These are phyloP conservation scores for Porites divaricata DNA, from an alignment of 92 coral and sea anemone species.

Conservation along the genomic window DNA sequence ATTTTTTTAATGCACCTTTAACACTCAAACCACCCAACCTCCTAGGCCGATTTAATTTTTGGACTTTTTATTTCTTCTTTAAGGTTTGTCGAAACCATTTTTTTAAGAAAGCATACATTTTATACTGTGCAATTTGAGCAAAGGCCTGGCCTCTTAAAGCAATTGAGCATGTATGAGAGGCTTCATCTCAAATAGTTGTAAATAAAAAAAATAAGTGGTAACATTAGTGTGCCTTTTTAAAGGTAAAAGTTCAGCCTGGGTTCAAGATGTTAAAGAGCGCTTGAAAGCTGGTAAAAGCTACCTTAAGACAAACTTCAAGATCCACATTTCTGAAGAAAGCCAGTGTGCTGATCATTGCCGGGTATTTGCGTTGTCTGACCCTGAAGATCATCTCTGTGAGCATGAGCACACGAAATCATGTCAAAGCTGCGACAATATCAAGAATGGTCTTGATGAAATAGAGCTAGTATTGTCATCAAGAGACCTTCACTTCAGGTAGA, in stretches of 20 bases:
- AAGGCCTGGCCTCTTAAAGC: too few relatives aligned
- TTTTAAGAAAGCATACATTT: too few relatives aligned
- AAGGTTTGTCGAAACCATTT: too few relatives aligned
- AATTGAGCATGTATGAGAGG: too few relatives aligned
- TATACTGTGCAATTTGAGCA: too few relatives aligned
- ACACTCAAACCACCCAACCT: too few relatives aligned
- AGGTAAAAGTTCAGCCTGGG: constrained; percentile 29
- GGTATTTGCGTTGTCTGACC: constrained; percentile 32
- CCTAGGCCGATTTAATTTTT: too few relatives aligned
- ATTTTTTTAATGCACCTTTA: too few relatives aligned
- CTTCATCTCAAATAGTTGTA: too few relatives aligned
- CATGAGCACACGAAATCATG: not conserved
- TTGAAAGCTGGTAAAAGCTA: constrained; percentile 26
- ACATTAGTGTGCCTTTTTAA: not conserved
- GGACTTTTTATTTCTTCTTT: too few relatives aligned
- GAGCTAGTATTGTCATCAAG: not conserved
- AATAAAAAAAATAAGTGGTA: too few relatives aligned
- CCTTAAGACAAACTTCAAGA: constrained; percentile 30
- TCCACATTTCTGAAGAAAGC: constrained; percentile 14
- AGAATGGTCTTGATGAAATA: not conserved
- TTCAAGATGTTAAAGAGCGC: constrained; percentile 12
- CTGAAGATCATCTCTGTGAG: not conserved
- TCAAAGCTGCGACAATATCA: not conserved
- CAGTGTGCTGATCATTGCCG: constrained; percentile 37
- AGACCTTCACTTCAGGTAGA: too few relatives aligned